Evolutionary conservation across 2,797 vertebrate species (phyloP).

Genomic region (Hylomyscus alleni): DNA sequence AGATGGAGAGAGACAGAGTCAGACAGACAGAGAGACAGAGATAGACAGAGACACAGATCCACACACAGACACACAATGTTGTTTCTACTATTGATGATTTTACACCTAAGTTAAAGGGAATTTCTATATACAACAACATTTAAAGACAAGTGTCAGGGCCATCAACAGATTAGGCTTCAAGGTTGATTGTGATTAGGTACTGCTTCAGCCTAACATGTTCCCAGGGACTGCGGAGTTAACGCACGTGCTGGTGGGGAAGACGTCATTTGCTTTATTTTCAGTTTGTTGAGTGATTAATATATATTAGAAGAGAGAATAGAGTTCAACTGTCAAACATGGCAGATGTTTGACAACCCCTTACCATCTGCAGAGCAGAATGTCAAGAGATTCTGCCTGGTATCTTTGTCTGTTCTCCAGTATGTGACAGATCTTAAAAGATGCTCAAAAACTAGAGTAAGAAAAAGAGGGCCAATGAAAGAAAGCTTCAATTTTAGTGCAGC

Average conservation of each 20-base stretch:
- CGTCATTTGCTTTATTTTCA: slow-evolving; percentile 30
- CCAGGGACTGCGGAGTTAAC: not conserved
- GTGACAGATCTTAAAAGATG: not conserved
- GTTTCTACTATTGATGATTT: not conserved
- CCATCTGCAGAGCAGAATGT: slow-evolving; percentile 76
- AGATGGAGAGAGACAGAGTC: no score
- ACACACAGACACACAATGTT: not conserved
- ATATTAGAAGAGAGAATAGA: slow-evolving; percentile 74
- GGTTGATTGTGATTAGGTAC: not conserved
- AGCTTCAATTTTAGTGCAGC: not conserved
- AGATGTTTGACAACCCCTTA: slow-evolving; percentile 78
- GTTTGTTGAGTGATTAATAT: slow-evolving; percentile 76
- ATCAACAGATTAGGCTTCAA: not conserved
- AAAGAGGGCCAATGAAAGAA: not conserved
- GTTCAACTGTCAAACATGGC: slow-evolving; percentile 71
- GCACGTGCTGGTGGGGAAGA: not conserved
- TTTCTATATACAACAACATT: not conserved
- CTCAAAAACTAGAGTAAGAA: slow-evolving; percentile 10
- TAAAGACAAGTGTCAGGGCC: not conserved
- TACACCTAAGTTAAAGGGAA: slow-evolving; percentile 20
- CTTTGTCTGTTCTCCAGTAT: slow-evolving; percentile 52
- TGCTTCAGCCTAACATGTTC: not conserved
- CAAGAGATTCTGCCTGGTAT: slow-evolving; percentile 23
- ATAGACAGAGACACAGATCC: not conserved
- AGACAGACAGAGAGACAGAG: not conserved